These are phyloP conservation scores for Candidula unifasciata DNA, from an alignment of 2,888 invertebrate species.

Conservation along the genomic window DNA sequence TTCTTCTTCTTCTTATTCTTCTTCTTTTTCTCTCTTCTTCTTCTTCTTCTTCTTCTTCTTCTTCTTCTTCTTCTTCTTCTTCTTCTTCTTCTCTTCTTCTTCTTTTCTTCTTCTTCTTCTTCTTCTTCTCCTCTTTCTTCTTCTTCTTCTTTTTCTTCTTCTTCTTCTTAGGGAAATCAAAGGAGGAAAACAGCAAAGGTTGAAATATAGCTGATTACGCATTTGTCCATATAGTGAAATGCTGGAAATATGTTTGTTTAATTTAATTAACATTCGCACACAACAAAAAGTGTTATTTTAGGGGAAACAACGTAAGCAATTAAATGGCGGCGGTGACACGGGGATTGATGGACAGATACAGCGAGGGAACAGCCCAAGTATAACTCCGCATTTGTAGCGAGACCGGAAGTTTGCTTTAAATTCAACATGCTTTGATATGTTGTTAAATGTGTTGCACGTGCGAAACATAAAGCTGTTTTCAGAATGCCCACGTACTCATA, in stretches of 20 bases:
- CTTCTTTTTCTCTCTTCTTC: background rate
- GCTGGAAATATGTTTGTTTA: background rate
- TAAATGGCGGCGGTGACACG: too few species aligned
- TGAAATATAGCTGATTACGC: background rate
- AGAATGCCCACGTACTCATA: too few species aligned
- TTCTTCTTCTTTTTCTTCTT: background rate
- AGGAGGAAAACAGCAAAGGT: background rate
- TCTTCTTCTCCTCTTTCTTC: background rate
- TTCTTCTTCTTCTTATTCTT: background rate
- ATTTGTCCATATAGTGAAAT: background rate
- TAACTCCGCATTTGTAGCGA: background rate
- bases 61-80: background rate
- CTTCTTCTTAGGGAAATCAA: background rate
- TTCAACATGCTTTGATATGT: conserved; percentile 26
- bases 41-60: background rate
- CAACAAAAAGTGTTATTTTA: too few species aligned
- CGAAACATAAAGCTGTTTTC: conserved; percentile 5
- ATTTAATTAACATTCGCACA: too few species aligned
- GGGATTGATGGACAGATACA: too few species aligned
- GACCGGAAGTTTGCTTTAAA: conserved; percentile 22
- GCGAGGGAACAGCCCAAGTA: too few species aligned
- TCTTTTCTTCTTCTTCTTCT: background rate
- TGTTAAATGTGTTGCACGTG: conserved; percentile 20
- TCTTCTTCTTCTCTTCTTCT: background rate
- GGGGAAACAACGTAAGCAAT: too few species aligned